Conservation (phyloP, 1,140 invertebrate genomes). For the Diachasma alloeum region DNA sequence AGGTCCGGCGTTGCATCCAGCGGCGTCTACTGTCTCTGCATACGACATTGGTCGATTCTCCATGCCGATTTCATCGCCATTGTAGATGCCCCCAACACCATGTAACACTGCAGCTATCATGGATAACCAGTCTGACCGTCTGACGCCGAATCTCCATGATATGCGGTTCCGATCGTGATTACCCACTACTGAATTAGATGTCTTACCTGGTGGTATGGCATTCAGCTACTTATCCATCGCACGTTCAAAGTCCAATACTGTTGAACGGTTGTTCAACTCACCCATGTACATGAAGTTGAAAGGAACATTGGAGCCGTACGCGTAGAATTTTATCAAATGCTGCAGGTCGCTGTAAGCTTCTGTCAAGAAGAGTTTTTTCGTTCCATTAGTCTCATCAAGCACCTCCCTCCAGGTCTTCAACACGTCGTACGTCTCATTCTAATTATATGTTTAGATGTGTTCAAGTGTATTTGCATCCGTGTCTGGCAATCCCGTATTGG, state of each 20-base stretch:
- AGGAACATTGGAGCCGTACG: conserved; percentile 66
- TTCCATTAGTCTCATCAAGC: conserved; percentile 25
- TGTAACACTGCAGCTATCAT: conserved; percentile 75
- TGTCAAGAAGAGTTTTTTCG: conserved; percentile 67
- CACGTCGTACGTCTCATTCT: conserved; percentile 52
- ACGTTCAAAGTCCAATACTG: conserved; percentile 65
- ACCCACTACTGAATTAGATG: conserved; percentile 70
- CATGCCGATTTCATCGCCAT: conserved; percentile 83
- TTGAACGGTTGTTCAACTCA: conserved; percentile 64
- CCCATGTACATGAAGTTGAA: conserved; percentile 71
- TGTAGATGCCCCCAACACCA: conserved; percentile 78
- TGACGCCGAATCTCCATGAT: conserved; percentile 65
- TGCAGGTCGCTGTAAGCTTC: conserved; percentile 70
- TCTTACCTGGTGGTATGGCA: conserved; percentile 62
- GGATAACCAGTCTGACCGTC: conserved; percentile 73
- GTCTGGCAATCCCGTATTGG: conserved; percentile 25
- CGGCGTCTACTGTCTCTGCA: conserved; percentile 63
- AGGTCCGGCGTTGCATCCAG: conserved; percentile 60
- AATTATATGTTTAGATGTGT: conserved; percentile 53
- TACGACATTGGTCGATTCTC: conserved; percentile 66
- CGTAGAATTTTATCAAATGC: conserved; percentile 71
- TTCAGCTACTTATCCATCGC: conserved; percentile 67
- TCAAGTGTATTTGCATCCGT: conserved; percentile 49
- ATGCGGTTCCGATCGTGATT: conserved; percentile 51
- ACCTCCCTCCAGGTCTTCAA: conserved; percentile 48